These are phyloP conservation scores for Darevskia nairensis DNA, from an alignment of 2,797 vertebrate genomes.

Conservation along the genomic window DNA sequence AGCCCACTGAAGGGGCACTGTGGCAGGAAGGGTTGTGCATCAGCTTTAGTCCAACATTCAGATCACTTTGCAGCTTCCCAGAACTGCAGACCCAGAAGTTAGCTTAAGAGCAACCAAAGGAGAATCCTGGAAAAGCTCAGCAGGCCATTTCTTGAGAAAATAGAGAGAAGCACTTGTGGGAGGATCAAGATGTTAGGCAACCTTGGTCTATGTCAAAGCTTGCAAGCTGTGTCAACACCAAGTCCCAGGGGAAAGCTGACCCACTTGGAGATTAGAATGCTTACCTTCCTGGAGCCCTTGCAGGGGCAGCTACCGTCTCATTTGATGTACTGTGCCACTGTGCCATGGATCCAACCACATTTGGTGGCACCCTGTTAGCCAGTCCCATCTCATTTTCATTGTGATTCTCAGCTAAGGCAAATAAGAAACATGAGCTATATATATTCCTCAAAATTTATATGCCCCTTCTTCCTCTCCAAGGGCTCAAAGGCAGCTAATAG, in stretches of 20 bases:
- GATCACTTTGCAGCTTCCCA: background rate
- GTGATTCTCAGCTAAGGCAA: slow-evolving; percentile 62
- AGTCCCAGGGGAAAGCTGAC: background rate
- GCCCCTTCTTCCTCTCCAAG: background rate
- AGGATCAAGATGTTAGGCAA: background rate
- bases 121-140: background rate
- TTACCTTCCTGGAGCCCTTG: slow-evolving; percentile 60
- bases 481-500: background rate
- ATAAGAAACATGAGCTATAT: background rate
- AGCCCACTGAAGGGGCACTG: background rate
- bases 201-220: too few relatives aligned
- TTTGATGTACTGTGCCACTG: slow-evolving; percentile 46
- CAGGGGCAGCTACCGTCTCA: slow-evolving; percentile 36
- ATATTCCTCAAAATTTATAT: background rate
- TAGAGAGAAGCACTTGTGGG: background rate
- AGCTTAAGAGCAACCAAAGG: background rate
- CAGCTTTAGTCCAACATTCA: background rate
- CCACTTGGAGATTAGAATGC: rapidly evolving
- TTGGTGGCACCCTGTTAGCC: background rate
- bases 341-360: slow-evolving; percentile 48
- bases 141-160: background rate
- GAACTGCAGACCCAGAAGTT: background rate
- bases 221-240: background rate
- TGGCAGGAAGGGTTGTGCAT: background rate
- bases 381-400: slow-evolving; percentile 10